These are phyloP conservation scores for Bombylius major DNA, from an alignment of 2,888 invertebrate genomes.

Conservation along the genomic window DNA sequence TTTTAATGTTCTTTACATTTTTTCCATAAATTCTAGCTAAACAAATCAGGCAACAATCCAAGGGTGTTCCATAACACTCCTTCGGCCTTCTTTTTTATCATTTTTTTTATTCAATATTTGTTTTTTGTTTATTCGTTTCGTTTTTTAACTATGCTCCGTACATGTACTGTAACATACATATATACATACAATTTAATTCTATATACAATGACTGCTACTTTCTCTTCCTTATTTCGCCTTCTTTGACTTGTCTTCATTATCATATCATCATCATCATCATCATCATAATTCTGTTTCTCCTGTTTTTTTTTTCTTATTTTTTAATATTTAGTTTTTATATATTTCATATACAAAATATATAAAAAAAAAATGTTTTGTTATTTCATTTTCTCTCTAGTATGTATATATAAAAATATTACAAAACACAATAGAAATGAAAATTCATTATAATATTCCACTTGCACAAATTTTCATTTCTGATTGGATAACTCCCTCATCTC, in stretches of 20 bases:
- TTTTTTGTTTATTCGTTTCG: background rate
- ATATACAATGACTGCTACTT: background rate
- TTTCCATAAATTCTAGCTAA: background rate
- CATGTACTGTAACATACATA: background rate
- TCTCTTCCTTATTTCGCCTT: background rate
- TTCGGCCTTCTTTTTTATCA: background rate
- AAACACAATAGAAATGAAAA: slow-evolving; percentile 16
- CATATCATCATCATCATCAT: too few species aligned
- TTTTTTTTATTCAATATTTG: background rate
- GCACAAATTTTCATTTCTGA: slow-evolving; percentile 16
- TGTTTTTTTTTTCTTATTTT: background rate
- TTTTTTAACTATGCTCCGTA: background rate
- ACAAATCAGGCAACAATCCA: slow-evolving; percentile 5
- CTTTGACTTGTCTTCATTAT: too few species aligned
- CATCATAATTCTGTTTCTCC: background rate
- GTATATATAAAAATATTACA: slow-evolving; percentile 7
- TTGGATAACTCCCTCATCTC: slow-evolving; percentile 15
- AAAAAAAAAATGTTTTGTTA: background rate
- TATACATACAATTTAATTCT: background rate
- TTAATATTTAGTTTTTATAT: background rate
- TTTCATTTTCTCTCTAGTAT: background rate
- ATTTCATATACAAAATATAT: background rate
- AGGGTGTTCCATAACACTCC: background rate
- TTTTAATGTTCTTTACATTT: background rate
- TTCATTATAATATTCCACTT: slow-evolving; percentile 17